Base-by-base conservation (phyloP, 2,888 invertebrate genomes). In the Tenthredo distinguenda region DNA sequence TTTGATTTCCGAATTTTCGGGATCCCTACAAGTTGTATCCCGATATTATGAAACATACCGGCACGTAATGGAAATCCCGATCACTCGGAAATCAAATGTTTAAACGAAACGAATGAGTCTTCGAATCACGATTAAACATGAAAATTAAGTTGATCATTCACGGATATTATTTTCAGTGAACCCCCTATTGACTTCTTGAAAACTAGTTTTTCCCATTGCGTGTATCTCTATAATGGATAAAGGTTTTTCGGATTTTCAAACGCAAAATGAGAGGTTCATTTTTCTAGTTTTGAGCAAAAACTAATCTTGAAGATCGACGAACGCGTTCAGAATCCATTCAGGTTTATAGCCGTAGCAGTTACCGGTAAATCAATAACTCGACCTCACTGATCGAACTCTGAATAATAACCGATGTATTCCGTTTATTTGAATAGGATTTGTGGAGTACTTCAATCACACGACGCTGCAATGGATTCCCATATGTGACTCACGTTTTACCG, bases 401-500 rank as follows among this genome's bases (percentile, higher is more conserved):
- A 5, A 72, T 34, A 72, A 18, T 58, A 37, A 68, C 18, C 9
- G 26, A 43, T 43, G 31, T 18, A 34, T n/a, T 62, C 0, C 10
- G 10, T 15, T 18, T 31, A 21, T 84, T 31, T 0, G 6, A 74
- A 50, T 97, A 95, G 99, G 99, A 6, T 99, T 99, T 91, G 93
- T 99, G 86, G 99, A 99, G 94, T 97, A 98, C 91, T 99, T 97
- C 92, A 99, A 99, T 91, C 96, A 95, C 88, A 99, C 99, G 1
- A 99, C 99, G 0, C 94, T 98, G 26, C 99, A 99, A 91, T 99
- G 99, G 98, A 97, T 99, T 55, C 98, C 99, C 0, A 96, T 99
- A 94, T 99, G 99, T 93, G 99, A 99, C 93, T 96, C 96, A 72
- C 95, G 98, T 86, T 99, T 99, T 93, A 99, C 99, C 0, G 98